Evolutionary conservation across 2,888 invertebrate species (phyloP).

Genomic region (Desoria tigrina): DNA sequence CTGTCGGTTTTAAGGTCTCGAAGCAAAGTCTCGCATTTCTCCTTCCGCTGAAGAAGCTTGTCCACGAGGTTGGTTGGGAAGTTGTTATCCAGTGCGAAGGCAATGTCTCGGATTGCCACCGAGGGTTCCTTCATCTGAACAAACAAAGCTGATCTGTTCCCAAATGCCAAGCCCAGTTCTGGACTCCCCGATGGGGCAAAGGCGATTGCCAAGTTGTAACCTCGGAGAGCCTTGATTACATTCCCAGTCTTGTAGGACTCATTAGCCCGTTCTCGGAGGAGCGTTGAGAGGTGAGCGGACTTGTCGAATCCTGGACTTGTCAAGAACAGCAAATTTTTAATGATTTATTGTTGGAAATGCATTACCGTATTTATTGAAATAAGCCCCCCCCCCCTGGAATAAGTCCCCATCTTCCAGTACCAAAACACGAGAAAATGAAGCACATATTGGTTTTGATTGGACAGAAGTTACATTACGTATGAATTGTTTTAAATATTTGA

Average conservation of each 20-base stretch:
- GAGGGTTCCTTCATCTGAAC: slow-evolving; percentile 32
- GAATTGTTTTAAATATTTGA: no score
- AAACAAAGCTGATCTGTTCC: slow-evolving; percentile 36
- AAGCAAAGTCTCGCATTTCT: slow-evolving; percentile 6
- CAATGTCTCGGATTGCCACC: slow-evolving; percentile 34
- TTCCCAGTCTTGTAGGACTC: slow-evolving; percentile 7
- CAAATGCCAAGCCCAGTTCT: slow-evolving; percentile 36
- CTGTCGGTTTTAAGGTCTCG: not conserved
- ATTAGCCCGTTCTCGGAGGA: slow-evolving; percentile 27
- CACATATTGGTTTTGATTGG: no score
- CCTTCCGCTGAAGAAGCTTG: not conserved
- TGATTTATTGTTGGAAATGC: no score
- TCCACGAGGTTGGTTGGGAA: slow-evolving; percentile 10
- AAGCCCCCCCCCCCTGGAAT: no score
- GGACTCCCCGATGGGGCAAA: slow-evolving; percentile 31
- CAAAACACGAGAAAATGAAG: no score
- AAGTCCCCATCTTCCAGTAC: no score
- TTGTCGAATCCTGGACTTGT: slow-evolving; percentile 29
- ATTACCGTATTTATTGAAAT: no score
- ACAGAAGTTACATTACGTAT: no score
- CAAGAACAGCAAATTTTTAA: no score
- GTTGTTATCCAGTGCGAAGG: slow-evolving; percentile 21
- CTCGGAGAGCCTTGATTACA: slow-evolving; percentile 31
- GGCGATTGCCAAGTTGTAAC: slow-evolving; percentile 36
- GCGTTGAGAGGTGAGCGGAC: slow-evolving; percentile 21